Evolutionary conservation across 2,113 vertebrate species (phyloP).

Genomic region (Oostethus manadensis): DNA sequence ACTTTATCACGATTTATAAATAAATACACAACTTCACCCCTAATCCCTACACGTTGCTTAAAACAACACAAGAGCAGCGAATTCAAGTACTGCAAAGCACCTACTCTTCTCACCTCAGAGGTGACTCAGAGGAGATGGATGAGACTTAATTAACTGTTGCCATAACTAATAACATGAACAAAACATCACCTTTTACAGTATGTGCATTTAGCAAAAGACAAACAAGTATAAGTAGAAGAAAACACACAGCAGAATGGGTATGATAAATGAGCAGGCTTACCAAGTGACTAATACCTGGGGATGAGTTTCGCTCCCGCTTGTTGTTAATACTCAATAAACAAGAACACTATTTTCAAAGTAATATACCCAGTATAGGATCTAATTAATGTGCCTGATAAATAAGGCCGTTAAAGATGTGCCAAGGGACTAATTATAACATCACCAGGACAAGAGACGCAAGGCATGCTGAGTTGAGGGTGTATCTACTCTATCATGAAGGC

Average conservation of each 20-base stretch:
- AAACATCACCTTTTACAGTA: constrained; percentile 42
- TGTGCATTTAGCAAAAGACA: constrained; percentile 59
- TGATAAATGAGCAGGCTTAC: constrained; percentile 56
- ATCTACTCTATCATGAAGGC: constrained; percentile 58
- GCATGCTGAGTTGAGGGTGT: constrained; percentile 50
- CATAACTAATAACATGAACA: constrained; percentile 63
- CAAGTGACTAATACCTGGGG: constrained; percentile 58
- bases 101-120: constrained; percentile 6
- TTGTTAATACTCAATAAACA: constrained; percentile 71
- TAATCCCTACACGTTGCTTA: too few relatives aligned
- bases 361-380: constrained; percentile 64
- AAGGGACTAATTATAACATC: constrained; percentile 80
- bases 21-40: too few relatives aligned
- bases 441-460: constrained; percentile 58
- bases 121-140: constrained; percentile 16
- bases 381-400: constrained; percentile 78
- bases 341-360: constrained; percentile 63
- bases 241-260: constrained; percentile 26
- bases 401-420: constrained; percentile 59
- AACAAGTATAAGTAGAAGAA: constrained; percentile 49
- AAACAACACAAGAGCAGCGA: background rate
- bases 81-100: constrained; percentile 16
- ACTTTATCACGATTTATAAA: too few relatives aligned
- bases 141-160: constrained; percentile 39
- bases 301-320: constrained; percentile 46